Percentiles rank a stretch among this genome's conserved stretches.
Conservation (phyloP, 2,888 invertebrate genomes). For the Perdita meconis region DNA sequence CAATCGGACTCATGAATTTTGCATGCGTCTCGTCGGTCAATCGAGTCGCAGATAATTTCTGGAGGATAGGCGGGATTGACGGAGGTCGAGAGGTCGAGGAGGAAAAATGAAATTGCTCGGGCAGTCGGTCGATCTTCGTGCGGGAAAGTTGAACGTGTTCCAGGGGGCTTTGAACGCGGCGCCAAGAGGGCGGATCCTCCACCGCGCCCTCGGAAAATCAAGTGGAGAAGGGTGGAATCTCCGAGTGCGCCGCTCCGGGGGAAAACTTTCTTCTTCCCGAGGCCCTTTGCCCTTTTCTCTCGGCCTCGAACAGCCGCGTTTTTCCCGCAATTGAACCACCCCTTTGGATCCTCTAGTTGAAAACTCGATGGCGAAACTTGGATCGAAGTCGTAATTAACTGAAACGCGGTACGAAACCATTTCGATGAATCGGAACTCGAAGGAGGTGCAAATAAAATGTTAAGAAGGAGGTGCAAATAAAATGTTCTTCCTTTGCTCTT, state of each 20-base stretch:
- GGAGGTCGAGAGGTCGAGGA: background rate
- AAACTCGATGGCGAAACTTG: no score
- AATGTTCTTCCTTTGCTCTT: background rate
- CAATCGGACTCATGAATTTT: conserved; percentile 31
- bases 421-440: no score
- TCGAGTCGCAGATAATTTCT: background rate
- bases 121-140: conserved; percentile 1
- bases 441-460: no score
- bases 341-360: background rate
- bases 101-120: background rate
- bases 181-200: conserved; percentile 6
- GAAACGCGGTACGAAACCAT: no score
- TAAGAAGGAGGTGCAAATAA: no score
- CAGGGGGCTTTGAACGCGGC: background rate
- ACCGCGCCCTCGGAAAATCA: conserved; percentile 18
- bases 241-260: background rate
- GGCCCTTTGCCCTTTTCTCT: background rate
- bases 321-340: conserved; percentile 7
- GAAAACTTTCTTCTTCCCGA: conserved; percentile 35
- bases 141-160: conserved; percentile 23
- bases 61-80: no score
- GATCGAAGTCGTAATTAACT: no score
- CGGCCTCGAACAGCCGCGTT: background rate
- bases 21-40: conserved; percentile 1
- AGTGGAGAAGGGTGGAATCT: conserved; percentile 6